Evolutionary conservation across 2,113 vertebrate species (phyloP).

Genomic region (Oryzias melastigma): DNA sequence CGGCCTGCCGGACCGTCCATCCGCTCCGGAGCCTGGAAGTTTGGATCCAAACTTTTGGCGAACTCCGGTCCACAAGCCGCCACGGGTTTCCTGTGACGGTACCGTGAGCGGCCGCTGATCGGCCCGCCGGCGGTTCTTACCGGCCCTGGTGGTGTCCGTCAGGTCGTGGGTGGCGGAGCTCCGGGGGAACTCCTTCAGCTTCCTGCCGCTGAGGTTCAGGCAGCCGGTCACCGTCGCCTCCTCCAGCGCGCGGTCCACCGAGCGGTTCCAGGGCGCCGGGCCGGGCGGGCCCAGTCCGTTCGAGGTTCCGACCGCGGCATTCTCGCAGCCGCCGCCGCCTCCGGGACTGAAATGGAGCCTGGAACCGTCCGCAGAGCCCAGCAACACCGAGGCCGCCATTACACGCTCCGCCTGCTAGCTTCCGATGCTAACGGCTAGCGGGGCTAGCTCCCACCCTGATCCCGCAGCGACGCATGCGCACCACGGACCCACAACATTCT

Average conservation of each 20-base stretch:
- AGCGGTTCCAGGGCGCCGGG: slow-evolving; percentile 90
- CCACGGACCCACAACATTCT: too few relatives aligned
- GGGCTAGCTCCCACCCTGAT: slow-evolving; percentile 61
- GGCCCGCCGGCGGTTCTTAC: slow-evolving; percentile 71
- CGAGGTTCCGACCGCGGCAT: slow-evolving; percentile 45
- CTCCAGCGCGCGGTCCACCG: slow-evolving; percentile 90
- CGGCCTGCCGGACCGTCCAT: slow-evolving; percentile 15
- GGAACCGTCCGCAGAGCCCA: slow-evolving; percentile 77
- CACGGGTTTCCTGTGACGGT: accelerated
- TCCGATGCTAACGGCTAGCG: slow-evolving; percentile 59
- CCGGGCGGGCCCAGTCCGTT: slow-evolving; percentile 69
- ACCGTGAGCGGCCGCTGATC: not conserved
- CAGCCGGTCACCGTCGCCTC: slow-evolving; percentile 89
- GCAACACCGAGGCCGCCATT: slow-evolving; percentile 90
- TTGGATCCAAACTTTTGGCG: not conserved
- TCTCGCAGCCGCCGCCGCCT: slow-evolving; percentile 43
- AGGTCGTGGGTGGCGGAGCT: slow-evolving; percentile 93
- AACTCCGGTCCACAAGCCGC: not conserved
- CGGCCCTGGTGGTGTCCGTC: slow-evolving; percentile 92
- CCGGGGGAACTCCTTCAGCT: slow-evolving; percentile 96
- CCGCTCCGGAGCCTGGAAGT: not conserved
- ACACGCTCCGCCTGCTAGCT: slow-evolving; percentile 70
- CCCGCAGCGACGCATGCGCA: slow-evolving; percentile 43
- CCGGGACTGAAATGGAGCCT: slow-evolving; percentile 68
- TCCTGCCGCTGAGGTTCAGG: slow-evolving; percentile 95